A percentile compares a stretch with the other conserved stretches of the same genome.
phyloP scores from a whole-genome alignment of 2,113 vertebrate species.

The Cygnus buccinator region DNA sequence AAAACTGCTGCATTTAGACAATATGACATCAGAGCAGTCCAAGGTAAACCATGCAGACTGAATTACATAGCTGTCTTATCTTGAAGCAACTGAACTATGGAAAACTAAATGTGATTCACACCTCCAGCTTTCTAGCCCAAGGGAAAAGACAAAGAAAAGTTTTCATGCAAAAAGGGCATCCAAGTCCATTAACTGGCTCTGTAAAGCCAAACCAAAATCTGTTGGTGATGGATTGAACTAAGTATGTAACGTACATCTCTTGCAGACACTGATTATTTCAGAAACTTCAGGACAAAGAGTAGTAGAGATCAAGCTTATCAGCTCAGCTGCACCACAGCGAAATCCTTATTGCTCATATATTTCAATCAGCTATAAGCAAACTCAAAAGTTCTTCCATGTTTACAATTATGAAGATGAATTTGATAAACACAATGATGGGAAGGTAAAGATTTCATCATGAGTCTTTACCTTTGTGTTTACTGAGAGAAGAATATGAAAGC shows the following conservation, averaged over 20 bases:
- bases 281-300: not conserved
- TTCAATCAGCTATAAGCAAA: not conserved
- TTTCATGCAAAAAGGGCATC: not conserved
- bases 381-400: constrained; percentile 8
- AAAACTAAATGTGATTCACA: fast-evolving
- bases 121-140: not conserved
- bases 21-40: not conserved
- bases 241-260: not conserved
- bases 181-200: not conserved
- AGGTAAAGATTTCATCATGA: not conserved
- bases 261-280: not conserved
- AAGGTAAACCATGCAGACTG: not conserved
- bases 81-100: not conserved
- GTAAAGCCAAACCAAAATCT: not conserved
- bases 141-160: not conserved
- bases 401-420: constrained; percentile 12
- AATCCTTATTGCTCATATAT: not conserved
- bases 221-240: not conserved
- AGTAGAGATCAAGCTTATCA: not conserved
- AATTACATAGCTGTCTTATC: not conserved
- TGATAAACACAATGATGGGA: not conserved
- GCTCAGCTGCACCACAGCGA: not conserved
- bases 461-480: constrained; percentile 4
- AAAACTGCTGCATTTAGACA: not conserved
- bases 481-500: not conserved